Percentiles rank a stretch among this genome's conserved stretches.
phyloP scores from a whole-genome alignment of 2,797 vertebrate genomes.

The Vireo griseus region DNA sequence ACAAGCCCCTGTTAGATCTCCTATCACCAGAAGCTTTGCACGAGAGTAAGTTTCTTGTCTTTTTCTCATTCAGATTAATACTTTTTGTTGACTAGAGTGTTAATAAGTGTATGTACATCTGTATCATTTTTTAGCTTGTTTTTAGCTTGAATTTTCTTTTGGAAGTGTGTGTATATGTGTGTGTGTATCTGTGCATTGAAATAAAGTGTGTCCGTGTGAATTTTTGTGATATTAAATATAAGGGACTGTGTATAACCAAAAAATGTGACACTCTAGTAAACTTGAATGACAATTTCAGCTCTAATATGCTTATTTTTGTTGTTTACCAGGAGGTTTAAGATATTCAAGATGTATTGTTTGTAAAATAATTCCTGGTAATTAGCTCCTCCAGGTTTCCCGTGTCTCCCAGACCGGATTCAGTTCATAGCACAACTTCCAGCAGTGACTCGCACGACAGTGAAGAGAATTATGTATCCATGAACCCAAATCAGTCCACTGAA shows the following conservation, averaged over 20 bases:
- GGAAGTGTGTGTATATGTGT: not conserved
- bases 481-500: constrained; percentile 91
- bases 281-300: not conserved
- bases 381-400: constrained; percentile 94
- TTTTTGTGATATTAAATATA: not conserved
- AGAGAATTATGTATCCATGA: constrained; percentile 98
- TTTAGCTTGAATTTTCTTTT: not conserved
- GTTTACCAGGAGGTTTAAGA: constrained; percentile 31
- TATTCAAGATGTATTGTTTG: constrained; percentile 46
- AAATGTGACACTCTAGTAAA: not conserved
- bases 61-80: not conserved
- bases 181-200: not conserved
- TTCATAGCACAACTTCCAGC: constrained; percentile 98
- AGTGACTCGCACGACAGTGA: constrained; percentile 97
- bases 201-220: not conserved
- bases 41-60: constrained; percentile 88
- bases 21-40: constrained; percentile 94
- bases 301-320: constrained; percentile 18
- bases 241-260: not conserved
- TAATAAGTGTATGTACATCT: not conserved
- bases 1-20: constrained; percentile 92
- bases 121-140: not conserved
- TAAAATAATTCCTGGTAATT: constrained; percentile 83
- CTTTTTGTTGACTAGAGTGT: not conserved
- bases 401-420: constrained; percentile 91